phyloP scores from a whole-genome alignment of 2,888 invertebrate genomes.

The Athalia circularis region DNA sequence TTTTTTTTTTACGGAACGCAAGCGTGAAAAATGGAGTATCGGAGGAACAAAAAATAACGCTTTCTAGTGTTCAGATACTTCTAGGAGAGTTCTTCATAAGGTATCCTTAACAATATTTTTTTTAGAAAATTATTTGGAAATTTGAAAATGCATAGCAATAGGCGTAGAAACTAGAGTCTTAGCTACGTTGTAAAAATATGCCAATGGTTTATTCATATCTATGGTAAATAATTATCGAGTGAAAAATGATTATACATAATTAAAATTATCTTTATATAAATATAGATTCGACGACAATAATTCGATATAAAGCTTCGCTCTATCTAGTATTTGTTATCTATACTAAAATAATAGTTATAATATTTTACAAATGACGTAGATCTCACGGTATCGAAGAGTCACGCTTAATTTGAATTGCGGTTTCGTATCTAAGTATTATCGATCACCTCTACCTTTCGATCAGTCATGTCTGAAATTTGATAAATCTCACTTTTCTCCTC shows the following conservation, averaged over 20 bases:
- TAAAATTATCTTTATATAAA: not conserved
- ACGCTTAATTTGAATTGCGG: not conserved
- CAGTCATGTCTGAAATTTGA: no score
- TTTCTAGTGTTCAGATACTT: no score
- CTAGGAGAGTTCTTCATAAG: no score
- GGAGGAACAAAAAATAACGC: no score
- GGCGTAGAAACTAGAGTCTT: no score
- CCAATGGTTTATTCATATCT: not conserved
- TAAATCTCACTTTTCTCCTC: not conserved
- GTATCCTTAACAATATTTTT: no score
- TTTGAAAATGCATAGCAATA: no score
- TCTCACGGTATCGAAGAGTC: not conserved
- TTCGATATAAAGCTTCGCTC: constrained; percentile 4
- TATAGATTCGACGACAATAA: not conserved
- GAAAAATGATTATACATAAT: not conserved
- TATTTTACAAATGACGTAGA: not conserved
- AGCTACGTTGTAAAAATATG: not conserved
- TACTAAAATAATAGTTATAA: not conserved
- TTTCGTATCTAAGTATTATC: not conserved
- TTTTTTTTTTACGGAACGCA: no score
- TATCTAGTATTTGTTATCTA: not conserved
- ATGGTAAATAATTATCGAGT: not conserved
- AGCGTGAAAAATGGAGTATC: no score
- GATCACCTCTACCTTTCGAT: not conserved
- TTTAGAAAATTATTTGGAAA: no score